Percentiles rank a stretch among this genome's conserved stretches.
These are phyloP conservation scores for Syngnathus typhle DNA, from an alignment of 2,113 vertebrate genomes.

Conservation along the genomic window DNA sequence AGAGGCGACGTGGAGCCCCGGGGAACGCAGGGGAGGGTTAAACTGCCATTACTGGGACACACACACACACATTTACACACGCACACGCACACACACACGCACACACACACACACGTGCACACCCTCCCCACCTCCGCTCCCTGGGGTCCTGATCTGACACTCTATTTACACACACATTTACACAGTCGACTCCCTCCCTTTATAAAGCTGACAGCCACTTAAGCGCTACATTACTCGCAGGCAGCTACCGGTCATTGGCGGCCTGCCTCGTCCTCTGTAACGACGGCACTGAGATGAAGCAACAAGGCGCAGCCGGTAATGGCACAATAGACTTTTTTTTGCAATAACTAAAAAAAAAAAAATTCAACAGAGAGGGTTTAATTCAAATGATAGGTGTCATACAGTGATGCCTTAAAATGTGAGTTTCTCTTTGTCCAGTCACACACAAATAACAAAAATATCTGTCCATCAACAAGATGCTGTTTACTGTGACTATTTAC, in stretches of 20 bases:
- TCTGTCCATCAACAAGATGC: too few species aligned
- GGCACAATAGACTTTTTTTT: not conserved
- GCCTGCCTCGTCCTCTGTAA: constrained; percentile 59
- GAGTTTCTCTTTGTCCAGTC: not conserved
- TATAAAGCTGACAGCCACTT: constrained; percentile 72
- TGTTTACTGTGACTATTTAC: too few species aligned
- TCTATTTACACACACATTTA: constrained; percentile 73
- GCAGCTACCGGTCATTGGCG: constrained; percentile 56
- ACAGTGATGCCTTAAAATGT: not conserved
- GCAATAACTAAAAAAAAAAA: not conserved
- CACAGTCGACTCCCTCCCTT: constrained; percentile 64
- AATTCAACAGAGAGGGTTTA: not conserved
- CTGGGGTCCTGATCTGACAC: constrained; percentile 70
- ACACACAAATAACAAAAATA: not conserved
- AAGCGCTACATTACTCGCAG: constrained; percentile 68
- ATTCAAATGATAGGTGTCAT: not conserved
- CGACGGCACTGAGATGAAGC: constrained; percentile 45
- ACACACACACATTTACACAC: constrained; percentile 25
- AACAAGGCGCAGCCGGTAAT: constrained; percentile 31
- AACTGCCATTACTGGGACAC: constrained; percentile 63
- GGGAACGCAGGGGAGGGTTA: constrained; percentile 68
- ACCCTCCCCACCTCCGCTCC: constrained; percentile 59
- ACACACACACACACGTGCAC: constrained; percentile 31
- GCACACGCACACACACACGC: constrained; percentile 31
- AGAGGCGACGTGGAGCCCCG: constrained; percentile 48